These are phyloP conservation scores for Orycteropus afer DNA, from an alignment of 2,113 vertebrate genomes.

Conservation along the genomic window DNA sequence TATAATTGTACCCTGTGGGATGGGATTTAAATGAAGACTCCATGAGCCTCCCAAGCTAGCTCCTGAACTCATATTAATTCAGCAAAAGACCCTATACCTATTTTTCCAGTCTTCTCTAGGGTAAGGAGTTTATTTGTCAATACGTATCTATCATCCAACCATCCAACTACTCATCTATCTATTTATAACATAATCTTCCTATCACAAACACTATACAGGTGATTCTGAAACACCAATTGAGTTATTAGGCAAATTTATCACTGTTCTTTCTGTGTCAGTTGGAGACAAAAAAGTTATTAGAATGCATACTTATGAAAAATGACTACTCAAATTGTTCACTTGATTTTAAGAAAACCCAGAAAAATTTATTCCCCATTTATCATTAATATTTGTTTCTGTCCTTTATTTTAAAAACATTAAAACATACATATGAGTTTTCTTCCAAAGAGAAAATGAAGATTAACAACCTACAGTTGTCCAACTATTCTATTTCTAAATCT, in stretches of 20 bases:
- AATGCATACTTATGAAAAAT: background rate
- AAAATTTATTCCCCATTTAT: background rate
- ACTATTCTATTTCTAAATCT: constrained; percentile 41
- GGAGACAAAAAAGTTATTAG: background rate
- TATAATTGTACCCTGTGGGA: background rate
- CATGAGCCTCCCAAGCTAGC: background rate
- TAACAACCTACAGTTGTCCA: background rate
- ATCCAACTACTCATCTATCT: background rate
- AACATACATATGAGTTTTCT: background rate
- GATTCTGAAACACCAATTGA: background rate
- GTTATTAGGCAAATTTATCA: background rate
- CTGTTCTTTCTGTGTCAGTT: background rate
- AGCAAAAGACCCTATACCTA: background rate
- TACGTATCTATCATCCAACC: background rate
- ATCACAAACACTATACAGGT: background rate
- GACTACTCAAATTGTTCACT: background rate
- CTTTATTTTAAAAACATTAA: background rate
- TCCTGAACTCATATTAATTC: background rate
- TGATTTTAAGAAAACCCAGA: background rate
- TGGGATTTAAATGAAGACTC: background rate
- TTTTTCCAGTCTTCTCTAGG: background rate
- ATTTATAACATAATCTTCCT: background rate
- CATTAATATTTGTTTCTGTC: background rate
- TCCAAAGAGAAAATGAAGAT: background rate
- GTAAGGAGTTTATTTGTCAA: background rate